A percentile compares a stretch with the other conserved stretches of the same genome.
Evolutionary conservation across 2,888 invertebrate species (phyloP).

Genomic region (Cryptus viduatorius): DNA sequence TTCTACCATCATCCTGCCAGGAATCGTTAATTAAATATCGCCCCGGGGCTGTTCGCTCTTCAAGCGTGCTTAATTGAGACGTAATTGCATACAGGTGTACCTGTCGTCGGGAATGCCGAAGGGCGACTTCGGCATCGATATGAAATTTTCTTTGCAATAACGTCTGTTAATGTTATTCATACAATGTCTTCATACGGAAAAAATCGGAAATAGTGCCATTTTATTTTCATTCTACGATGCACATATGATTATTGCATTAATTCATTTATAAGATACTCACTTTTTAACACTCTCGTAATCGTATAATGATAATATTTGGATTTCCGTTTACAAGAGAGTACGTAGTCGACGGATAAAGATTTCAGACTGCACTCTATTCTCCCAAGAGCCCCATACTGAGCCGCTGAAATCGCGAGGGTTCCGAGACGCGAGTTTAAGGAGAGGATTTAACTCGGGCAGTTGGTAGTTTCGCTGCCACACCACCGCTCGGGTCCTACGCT

Average conservation of each 20-base stretch:
- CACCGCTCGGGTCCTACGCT: constrained; percentile 10
- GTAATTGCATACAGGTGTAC: constrained; percentile 67
- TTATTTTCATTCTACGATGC: neutral
- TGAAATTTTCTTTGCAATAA: constrained; percentile 14
- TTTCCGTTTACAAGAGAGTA: constrained; percentile 7
- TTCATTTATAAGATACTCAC: neutral
- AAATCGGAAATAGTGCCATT: too few species aligned
- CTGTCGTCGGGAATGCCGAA: constrained; percentile 41
- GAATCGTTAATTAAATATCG: constrained; percentile 66
- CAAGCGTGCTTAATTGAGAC: constrained; percentile 67
- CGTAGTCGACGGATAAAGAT: constrained; percentile 40
- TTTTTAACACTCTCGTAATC: too few species aligned
- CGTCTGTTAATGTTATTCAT: neutral
- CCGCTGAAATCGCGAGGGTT: constrained; percentile 27
- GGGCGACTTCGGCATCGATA: constrained; percentile 9
- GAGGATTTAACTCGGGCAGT: constrained; percentile 53
- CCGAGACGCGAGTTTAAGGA: constrained; percentile 51
- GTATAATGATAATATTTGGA: neutral
- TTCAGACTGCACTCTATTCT: constrained; percentile 28
- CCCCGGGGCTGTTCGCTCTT: constrained; percentile 56
- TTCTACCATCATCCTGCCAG: constrained; percentile 49
- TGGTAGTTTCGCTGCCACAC: constrained; percentile 35
- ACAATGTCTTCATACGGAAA: neutral
- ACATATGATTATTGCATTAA: neutral
- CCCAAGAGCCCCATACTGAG: neutral